Evolutionary conservation across 2,888 invertebrate species (phyloP).

Genomic region (Thera obeliscata): DNA sequence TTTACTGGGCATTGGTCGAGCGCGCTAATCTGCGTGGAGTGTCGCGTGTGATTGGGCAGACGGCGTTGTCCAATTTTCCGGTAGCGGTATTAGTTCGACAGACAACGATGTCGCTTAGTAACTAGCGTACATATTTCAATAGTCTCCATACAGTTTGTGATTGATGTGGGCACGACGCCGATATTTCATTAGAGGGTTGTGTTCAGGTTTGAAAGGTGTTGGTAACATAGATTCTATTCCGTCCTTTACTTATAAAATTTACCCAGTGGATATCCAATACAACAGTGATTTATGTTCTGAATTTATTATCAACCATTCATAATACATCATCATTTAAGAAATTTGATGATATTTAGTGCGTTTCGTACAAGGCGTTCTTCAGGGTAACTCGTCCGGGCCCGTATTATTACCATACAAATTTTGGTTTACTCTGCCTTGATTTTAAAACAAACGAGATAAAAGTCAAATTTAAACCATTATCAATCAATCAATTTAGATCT

Average conservation of each 20-base stretch:
- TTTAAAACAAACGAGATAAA: no score
- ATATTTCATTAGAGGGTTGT: slow-evolving; percentile 32
- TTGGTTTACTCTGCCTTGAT: no score
- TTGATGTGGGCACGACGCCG: slow-evolving; percentile 33
- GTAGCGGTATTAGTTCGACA: slow-evolving; percentile 73
- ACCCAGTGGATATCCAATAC: no score
- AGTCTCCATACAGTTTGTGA: slow-evolving; percentile 41
- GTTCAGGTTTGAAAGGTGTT: slow-evolving; percentile 19
- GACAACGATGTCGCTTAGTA: slow-evolving; percentile 70
- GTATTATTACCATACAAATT: no score
- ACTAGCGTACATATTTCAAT: slow-evolving; percentile 60
- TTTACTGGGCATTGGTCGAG: slow-evolving; percentile 69
- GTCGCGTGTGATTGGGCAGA: slow-evolving; percentile 82
- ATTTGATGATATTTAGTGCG: no score
- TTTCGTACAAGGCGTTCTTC: no score
- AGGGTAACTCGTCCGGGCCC: no score
- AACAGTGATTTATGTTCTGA: not conserved
- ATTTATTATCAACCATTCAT: no score
- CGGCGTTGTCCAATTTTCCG: slow-evolving; percentile 82
- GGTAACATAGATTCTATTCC: slow-evolving; percentile 20
- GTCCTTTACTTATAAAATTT: slow-evolving; percentile 4
- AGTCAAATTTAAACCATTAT: no score
- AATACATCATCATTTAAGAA: no score
- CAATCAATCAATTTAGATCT: no score
- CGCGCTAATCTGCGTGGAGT: slow-evolving; percentile 82